Percentiles rank a stretch among this genome's conserved stretches.
phyloP scores from a whole-genome alignment of 1,140 invertebrate species.

The Eciton burchellii region DNA sequence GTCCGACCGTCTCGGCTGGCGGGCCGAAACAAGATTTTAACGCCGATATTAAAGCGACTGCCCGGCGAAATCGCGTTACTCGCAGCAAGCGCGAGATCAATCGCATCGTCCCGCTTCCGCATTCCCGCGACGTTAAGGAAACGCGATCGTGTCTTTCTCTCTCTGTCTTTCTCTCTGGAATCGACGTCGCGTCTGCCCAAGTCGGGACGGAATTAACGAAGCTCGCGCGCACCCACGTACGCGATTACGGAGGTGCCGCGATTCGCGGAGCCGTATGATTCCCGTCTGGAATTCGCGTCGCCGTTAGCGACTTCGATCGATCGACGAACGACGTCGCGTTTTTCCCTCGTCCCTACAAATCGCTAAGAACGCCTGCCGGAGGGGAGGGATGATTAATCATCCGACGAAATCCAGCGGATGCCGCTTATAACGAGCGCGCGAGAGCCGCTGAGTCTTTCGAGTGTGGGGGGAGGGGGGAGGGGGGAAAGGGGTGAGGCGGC shows the following conservation, averaged over 20 bases:
- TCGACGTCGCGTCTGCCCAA: background rate
- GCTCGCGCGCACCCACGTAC: background rate
- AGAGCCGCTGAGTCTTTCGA: background rate
- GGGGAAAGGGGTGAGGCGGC: conserved; percentile 26
- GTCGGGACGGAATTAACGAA: background rate
- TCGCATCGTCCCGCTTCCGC: background rate
- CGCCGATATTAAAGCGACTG: conserved; percentile 24
- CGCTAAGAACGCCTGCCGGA: conserved; percentile 50
- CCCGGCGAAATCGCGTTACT: conserved; percentile 18
- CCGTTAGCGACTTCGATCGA: conserved; percentile 53
- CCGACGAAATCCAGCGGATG: conserved; percentile 33
- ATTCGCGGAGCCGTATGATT: conserved; percentile 4
- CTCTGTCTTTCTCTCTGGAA: background rate
- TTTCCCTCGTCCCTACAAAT: conserved; percentile 59
- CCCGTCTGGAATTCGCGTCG: background rate
- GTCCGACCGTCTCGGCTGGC: conserved; percentile 10
- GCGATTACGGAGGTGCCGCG: background rate
- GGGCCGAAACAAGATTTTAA: conserved; percentile 54
- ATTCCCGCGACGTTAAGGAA: conserved; percentile 7
- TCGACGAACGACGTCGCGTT: conserved; percentile 57
- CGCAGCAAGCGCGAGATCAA: conserved; percentile 24
- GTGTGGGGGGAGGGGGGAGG: too few species aligned
- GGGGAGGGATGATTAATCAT: conserved; percentile 72
- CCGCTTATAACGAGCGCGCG: conserved; percentile 65
- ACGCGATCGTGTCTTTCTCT: too few species aligned